These are phyloP conservation scores for Paramormyrops kingsleyae DNA, from an alignment of 2,113 vertebrate species.

Conservation along the genomic window DNA sequence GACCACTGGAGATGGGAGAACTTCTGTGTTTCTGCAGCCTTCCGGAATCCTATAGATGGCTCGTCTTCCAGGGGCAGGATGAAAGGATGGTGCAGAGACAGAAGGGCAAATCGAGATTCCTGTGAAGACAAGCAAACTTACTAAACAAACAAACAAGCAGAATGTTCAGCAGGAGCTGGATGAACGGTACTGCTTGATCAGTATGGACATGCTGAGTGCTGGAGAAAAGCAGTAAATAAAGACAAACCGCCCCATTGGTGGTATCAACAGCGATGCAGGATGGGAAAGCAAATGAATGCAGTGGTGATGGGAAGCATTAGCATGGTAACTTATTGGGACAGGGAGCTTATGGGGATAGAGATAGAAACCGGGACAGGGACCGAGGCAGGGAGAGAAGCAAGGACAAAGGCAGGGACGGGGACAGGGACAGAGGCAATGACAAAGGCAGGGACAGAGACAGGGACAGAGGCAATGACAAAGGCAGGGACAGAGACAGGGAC, in stretches of 20 bases:
- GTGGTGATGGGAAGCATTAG: neutral
- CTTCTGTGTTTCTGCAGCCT: neutral
- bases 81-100: neutral
- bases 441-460: no score
- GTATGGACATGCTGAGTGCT: neutral
- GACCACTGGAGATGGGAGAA: neutral
- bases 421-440: no score
- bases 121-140: neutral
- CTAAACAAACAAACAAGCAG: neutral
- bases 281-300: neutral
- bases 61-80: neutral
- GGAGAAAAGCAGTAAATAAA: neutral
- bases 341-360: neutral
- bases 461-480: neutral
- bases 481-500: no score
- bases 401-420: neutral
- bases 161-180: neutral
- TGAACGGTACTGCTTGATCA: neutral
- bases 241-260: neutral
- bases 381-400: accelerated
- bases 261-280: neutral
- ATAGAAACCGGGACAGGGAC: neutral
- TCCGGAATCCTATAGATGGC: neutral
- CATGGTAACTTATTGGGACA: neutral
- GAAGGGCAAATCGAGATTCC: neutral